Conservation (phyloP, 2,888 invertebrate species). For the Sinopyrophorus schimmeli region DNA sequence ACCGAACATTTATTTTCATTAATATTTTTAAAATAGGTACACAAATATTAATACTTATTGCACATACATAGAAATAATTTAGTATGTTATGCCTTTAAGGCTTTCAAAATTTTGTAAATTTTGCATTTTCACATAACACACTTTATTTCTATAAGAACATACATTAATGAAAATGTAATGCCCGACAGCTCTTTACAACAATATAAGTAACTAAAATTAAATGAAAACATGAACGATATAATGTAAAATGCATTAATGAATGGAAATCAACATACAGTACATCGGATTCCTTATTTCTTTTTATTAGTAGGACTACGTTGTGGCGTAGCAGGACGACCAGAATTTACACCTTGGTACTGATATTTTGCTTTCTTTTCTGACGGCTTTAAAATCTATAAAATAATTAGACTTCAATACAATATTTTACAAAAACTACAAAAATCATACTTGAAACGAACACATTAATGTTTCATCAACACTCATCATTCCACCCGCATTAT, state of each 20-base stretch:
- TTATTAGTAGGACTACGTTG: conserved; percentile 74
- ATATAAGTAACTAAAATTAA: conserved; percentile 27
- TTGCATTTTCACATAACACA: too few relatives aligned
- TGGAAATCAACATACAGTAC: conserved; percentile 22
- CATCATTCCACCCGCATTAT: conserved; percentile 99
- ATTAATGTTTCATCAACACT: conserved; percentile 97
- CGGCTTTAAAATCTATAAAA: conserved; percentile 91
- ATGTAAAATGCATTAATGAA: conserved; percentile 27
- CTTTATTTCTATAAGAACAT: conserved; percentile 13
- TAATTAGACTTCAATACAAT: not conserved
- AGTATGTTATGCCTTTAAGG: too few relatives aligned
- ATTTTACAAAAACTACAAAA: not conserved
- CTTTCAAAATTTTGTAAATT: too few relatives aligned
- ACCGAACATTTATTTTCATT: too few relatives aligned
- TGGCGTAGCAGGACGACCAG: conserved; percentile 83
- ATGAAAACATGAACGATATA: conserved; percentile 27
- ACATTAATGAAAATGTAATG: conserved; percentile 13
- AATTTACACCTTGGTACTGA: conserved; percentile 89
- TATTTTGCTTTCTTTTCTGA: conserved; percentile 99
- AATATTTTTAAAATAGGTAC: too few relatives aligned
- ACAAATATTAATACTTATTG: too few relatives aligned
- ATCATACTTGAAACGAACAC: conserved; percentile 95
- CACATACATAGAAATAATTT: too few relatives aligned
- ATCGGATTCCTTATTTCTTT: conserved; percentile 63
- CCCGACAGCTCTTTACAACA: conserved; percentile 25